These are phyloP conservation scores for Geophilus truncorum DNA, from an alignment of 2,888 invertebrate genomes.

Conservation along the genomic window DNA sequence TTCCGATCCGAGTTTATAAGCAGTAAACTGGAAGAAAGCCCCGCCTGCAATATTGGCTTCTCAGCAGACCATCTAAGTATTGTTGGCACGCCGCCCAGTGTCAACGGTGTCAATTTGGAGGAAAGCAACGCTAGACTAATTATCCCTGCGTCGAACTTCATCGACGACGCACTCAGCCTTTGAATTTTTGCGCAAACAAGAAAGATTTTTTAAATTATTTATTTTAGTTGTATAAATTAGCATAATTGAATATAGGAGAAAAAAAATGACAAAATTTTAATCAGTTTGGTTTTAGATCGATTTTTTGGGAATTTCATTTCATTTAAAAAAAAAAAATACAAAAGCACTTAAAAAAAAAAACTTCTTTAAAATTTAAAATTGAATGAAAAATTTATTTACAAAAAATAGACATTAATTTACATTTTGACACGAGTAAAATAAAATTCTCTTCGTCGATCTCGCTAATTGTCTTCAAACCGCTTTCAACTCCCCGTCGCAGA, in stretches of 20 bases:
- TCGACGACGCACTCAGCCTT: neutral
- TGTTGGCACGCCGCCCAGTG: conserved; percentile 20
- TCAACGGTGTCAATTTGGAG: neutral
- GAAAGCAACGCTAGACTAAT: neutral
- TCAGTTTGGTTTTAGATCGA: no score
- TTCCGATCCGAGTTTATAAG: neutral
- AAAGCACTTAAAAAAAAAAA: no score
- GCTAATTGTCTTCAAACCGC: neutral
- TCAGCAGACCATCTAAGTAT: neutral
- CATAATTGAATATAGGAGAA: no score
- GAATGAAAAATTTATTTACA: no score
- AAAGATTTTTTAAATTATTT: neutral
- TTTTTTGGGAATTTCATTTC: no score
- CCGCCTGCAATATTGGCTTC: conserved; percentile 17
- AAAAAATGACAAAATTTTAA: no score
- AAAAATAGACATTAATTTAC: no score
- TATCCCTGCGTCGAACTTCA: neutral
- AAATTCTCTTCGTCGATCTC: neutral
- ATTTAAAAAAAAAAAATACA: no score
- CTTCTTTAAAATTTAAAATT: no score
- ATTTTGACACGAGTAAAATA: no score
- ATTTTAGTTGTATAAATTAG: neutral
- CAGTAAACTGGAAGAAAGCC: neutral
- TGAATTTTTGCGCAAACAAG: neutral
- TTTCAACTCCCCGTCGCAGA: conserved; percentile 6